phyloP scores from a whole-genome alignment of 2,797 vertebrate genomes.

The Myripristis jacobus region DNA sequence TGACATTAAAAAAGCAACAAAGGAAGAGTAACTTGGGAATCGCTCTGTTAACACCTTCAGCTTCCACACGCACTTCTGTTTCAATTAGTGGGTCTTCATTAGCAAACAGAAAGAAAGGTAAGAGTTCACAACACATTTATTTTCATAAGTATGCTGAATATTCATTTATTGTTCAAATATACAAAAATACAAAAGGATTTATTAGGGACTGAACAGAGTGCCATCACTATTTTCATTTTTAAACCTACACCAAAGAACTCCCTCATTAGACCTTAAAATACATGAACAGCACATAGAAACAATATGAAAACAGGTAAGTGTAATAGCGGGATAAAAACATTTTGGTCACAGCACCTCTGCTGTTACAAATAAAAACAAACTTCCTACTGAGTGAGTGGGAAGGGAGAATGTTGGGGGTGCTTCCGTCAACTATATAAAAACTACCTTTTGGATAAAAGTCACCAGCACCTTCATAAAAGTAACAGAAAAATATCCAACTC shows the following conservation, averaged over 20 bases:
- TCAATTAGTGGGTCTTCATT: constrained; percentile 44
- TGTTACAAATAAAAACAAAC: constrained; percentile 62
- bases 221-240: constrained; percentile 36
- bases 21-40: constrained; percentile 20
- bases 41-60: constrained; percentile 24
- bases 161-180: constrained; percentile 81
- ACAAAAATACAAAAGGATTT: constrained; percentile 74
- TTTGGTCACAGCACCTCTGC: constrained; percentile 49
- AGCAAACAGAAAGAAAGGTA: constrained; percentile 50
- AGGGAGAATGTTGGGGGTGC: not conserved
- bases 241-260: constrained; percentile 51
- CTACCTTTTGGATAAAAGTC: constrained; percentile 48
- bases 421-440: constrained; percentile 43
- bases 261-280: constrained; percentile 67
- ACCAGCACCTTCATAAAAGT: constrained; percentile 61
- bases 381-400: constrained; percentile 31
- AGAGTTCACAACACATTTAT: constrained; percentile 72
- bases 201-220: constrained; percentile 57
- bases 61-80: not conserved
- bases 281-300: constrained; percentile 58
- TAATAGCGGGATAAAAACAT: constrained; percentile 66
- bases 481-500: constrained; percentile 41
- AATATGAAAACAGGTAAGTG: constrained; percentile 33
- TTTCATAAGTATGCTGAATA: constrained; percentile 66
- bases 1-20: not conserved